Conservation (phyloP, 2,888 invertebrate species). For the Drosophila glabriapex region DNA sequence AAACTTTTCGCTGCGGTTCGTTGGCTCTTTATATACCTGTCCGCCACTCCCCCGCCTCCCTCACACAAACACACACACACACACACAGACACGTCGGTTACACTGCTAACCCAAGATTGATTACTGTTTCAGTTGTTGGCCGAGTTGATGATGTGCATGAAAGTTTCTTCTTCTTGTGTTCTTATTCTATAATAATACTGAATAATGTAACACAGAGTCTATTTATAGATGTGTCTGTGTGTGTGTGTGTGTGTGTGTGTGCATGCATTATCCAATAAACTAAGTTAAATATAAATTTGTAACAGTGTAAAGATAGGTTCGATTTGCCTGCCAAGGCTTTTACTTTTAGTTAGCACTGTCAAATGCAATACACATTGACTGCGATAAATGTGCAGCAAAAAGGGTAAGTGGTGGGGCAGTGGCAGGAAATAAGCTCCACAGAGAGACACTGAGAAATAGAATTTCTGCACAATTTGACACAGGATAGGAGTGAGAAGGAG, state of each 20-base stretch:
- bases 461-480: constrained; percentile 78
- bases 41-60: neutral
- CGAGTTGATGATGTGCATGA: constrained; percentile 46
- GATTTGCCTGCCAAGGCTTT: constrained; percentile 8
- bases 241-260: no score
- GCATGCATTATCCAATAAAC: constrained; percentile 36
- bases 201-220: constrained; percentile 34
- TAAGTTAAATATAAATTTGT: constrained; percentile 21
- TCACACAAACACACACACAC: neutral
- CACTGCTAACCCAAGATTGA: constrained; percentile 45
- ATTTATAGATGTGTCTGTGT: neutral
- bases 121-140: constrained; percentile 47
- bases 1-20: constrained; percentile 57
- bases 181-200: constrained; percentile 4
- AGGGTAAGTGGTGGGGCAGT: neutral
- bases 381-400: neutral
- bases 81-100: constrained; percentile 19
- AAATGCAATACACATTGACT: constrained; percentile 20
- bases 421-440: neutral
- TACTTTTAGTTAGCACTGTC: constrained; percentile 34
- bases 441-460: constrained; percentile 66
- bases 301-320: neutral
- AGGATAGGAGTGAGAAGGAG: constrained; percentile 13
- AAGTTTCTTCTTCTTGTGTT: constrained; percentile 25
- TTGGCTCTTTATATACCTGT: constrained; percentile 36